Conservation (phyloP, 2,888 invertebrate species). For the Ectobius pallidus region DNA sequence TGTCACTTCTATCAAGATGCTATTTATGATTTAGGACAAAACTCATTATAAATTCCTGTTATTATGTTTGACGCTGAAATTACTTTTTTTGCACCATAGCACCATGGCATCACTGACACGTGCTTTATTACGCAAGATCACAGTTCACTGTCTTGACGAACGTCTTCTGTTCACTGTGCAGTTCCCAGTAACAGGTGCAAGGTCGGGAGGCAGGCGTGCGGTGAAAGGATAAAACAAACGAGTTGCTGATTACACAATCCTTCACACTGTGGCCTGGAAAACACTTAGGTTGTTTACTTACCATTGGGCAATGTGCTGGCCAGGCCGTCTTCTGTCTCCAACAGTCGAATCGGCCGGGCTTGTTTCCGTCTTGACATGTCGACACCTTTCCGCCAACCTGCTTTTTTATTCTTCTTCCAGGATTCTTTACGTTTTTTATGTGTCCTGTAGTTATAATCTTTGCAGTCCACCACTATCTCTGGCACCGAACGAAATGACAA, state of each 20-base stretch:
- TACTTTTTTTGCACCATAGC: too few relatives aligned
- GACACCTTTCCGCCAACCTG: neutral
- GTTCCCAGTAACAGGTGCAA: neutral
- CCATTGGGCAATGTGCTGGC: slow-evolving; percentile 37
- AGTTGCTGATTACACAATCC: neutral
- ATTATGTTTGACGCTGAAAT: too few relatives aligned
- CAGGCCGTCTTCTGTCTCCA: slow-evolving; percentile 57
- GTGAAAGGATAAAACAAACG: neutral
- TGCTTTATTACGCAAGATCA: too few relatives aligned
- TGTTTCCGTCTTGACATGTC: slow-evolving; percentile 62
- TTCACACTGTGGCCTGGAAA: neutral
- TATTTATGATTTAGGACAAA: too few relatives aligned
- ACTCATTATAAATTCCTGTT: too few relatives aligned
- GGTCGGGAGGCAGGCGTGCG: neutral
- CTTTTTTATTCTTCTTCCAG: neutral
- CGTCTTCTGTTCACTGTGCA: neutral
- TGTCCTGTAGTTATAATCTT: neutral
- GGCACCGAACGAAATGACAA: slow-evolving; percentile 40
- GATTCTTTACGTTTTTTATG: slow-evolving; percentile 13
- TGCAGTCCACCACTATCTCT: slow-evolving; percentile 36
- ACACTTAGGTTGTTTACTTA: slow-evolving; percentile 32
- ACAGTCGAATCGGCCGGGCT: slow-evolving; percentile 60
- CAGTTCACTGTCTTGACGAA: too few relatives aligned
- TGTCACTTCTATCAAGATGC: too few relatives aligned
- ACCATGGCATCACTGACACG: too few relatives aligned